Percentiles rank a stretch among this genome's conserved stretches.
Conservation (phyloP, 1,140 invertebrate species). For the Ostrea denselamellosa region DNA sequence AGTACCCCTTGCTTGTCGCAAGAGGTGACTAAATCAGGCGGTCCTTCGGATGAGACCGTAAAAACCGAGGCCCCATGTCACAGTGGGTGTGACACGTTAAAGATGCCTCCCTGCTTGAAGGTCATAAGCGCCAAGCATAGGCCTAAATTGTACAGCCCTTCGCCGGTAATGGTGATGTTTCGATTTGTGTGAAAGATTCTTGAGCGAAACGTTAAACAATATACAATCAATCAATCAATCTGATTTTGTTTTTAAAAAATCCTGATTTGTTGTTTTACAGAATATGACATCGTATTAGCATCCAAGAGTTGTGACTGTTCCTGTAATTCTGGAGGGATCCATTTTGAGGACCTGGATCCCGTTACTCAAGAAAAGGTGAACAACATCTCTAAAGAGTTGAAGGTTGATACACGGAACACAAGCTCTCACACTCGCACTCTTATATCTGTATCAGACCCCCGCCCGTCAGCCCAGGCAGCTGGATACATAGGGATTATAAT, state of each 20-base stretch:
- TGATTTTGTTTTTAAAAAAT: neutral
- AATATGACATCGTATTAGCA: neutral
- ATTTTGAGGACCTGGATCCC: slow-evolving; percentile 39
- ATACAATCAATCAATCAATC: too few relatives aligned
- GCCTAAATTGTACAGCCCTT: too few relatives aligned
- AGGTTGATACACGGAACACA: slow-evolving; percentile 45
- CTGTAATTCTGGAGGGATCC: neutral
- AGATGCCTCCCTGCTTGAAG: too few relatives aligned
- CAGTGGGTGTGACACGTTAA: too few relatives aligned
- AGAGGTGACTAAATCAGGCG: too few relatives aligned
- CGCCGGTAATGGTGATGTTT: too few relatives aligned
- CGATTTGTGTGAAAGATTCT: too few relatives aligned
- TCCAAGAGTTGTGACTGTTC: slow-evolving; percentile 46
- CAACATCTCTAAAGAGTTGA: slow-evolving; percentile 44
- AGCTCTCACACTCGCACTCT: slow-evolving; percentile 46
- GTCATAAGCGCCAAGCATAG: too few relatives aligned
- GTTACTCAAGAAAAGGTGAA: slow-evolving; percentile 47
- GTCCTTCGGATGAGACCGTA: too few relatives aligned
- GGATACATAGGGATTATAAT: slow-evolving; percentile 47
- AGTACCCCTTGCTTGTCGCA: too few relatives aligned
- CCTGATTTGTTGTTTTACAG: neutral
- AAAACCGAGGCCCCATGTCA: too few relatives aligned
- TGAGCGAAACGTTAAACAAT: too few relatives aligned
- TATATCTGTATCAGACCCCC: slow-evolving; percentile 34
- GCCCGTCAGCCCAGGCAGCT: slow-evolving; percentile 50